Evolutionary conservation across 1,140 invertebrate species (phyloP).

Genomic region (Eubasilissa regina): DNA sequence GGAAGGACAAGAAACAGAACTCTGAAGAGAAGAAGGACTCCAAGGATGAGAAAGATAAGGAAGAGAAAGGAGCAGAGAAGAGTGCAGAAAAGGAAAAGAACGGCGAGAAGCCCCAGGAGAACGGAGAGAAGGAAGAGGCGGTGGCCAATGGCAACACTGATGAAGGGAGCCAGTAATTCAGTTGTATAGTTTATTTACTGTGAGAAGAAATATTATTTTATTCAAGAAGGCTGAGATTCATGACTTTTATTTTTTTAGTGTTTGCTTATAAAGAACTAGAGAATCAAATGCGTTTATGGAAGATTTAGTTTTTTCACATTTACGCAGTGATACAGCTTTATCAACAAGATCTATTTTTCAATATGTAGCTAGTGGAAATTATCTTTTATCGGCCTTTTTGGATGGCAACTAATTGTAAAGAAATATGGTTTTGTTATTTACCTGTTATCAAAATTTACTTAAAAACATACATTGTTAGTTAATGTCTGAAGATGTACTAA

Average conservation of each 20-base stretch:
- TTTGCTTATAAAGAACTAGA: slow-evolving; percentile 42
- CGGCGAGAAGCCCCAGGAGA: slow-evolving; percentile 64
- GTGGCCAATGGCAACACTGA: slow-evolving; percentile 70
- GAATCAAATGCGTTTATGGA: slow-evolving; percentile 19
- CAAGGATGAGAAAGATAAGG: slow-evolving; percentile 76
- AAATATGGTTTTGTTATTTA: slow-evolving; percentile 40
- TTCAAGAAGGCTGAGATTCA: slow-evolving; percentile 47
- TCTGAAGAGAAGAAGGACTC: slow-evolving; percentile 79
- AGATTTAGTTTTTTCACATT: slow-evolving; percentile 30
- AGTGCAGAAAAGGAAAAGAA: slow-evolving; percentile 71
- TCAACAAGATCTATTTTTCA: slow-evolving; percentile 35
- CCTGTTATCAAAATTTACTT: slow-evolving; percentile 47
- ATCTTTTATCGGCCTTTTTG: slow-evolving; percentile 50
- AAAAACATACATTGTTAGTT: slow-evolving; percentile 40
- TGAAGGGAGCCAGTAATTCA: slow-evolving; percentile 64
- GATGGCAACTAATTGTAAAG: slow-evolving; percentile 53
- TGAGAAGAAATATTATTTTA: slow-evolving; percentile 48
- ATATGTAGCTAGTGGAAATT: slow-evolving; percentile 46
- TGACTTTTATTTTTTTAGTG: slow-evolving; percentile 49
- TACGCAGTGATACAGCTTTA: slow-evolving; percentile 43
- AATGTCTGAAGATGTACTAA: slow-evolving; percentile 27
- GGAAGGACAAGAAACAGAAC: slow-evolving; percentile 80
- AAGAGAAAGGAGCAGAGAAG: slow-evolving; percentile 74
- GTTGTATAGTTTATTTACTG: slow-evolving; percentile 13
- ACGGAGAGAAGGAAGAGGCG: slow-evolving; percentile 66